Conservation (phyloP, 1,140 invertebrate species). For the Zaprionus tsacasi region DNA sequence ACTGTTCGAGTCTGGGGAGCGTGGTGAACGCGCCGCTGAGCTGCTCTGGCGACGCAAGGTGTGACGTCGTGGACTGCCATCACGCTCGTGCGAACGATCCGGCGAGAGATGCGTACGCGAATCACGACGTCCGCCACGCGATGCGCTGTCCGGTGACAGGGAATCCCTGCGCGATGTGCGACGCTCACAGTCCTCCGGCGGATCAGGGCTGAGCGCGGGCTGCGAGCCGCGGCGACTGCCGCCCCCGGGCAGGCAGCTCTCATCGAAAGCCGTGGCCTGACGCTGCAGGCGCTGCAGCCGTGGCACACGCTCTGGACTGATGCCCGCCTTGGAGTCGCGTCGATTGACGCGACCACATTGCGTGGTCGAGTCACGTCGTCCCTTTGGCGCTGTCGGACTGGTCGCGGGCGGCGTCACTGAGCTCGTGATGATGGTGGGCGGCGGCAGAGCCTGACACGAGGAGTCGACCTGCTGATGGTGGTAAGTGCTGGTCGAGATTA, state of each 20-base stretch:
- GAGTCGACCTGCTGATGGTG: slow-evolving; percentile 85
- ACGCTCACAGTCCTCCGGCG: slow-evolving; percentile 86
- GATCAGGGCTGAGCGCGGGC: slow-evolving; percentile 91
- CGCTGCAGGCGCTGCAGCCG: slow-evolving; percentile 90
- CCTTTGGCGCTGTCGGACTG: slow-evolving; percentile 88
- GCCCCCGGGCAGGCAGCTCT: slow-evolving; percentile 88
- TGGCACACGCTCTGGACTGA: slow-evolving; percentile 88
- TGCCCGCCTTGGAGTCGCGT: slow-evolving; percentile 88
- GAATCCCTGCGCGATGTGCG: slow-evolving; percentile 92
- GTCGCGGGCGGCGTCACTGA: slow-evolving; percentile 92
- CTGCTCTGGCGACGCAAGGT: slow-evolving; percentile 91
- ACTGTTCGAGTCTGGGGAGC: slow-evolving; percentile 90
- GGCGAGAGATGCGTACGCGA: slow-evolving; percentile 92
- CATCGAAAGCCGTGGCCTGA: slow-evolving; percentile 95
- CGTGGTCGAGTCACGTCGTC: slow-evolving; percentile 92
- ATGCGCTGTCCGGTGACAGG: slow-evolving; percentile 94
- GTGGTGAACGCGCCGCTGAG: slow-evolving; percentile 87
- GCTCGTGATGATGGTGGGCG: slow-evolving; percentile 92
- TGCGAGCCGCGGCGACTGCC: slow-evolving; percentile 90
- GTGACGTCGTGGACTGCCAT: slow-evolving; percentile 89
- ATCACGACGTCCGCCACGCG: slow-evolving; percentile 88
- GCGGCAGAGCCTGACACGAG: slow-evolving; percentile 87
- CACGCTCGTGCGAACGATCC: slow-evolving; percentile 88
- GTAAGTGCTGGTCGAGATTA: slow-evolving; percentile 83
- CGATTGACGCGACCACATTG: slow-evolving; percentile 89